A percentile compares a stretch with the other conserved stretches of the same genome.
Evolutionary conservation across 2,888 invertebrate genomes (phyloP).

Genomic region (Diogma glabrata): DNA sequence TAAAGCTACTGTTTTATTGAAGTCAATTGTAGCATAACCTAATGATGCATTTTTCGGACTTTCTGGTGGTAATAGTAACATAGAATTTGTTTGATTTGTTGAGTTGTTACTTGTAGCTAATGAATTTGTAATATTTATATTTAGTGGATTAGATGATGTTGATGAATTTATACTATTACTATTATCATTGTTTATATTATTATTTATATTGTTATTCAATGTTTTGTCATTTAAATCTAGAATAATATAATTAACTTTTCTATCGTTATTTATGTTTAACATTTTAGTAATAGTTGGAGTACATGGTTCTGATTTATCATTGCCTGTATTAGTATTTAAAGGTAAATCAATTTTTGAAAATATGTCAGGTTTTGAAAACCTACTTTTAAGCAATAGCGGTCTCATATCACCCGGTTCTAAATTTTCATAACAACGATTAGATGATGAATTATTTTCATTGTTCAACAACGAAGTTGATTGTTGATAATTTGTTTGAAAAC

Average conservation of each 20-base stretch:
- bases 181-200: constrained; percentile 4
- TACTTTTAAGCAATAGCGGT: constrained; percentile 12
- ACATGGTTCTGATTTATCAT: constrained; percentile 20
- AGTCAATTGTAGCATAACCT: constrained; percentile 87
- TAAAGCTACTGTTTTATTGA: constrained; percentile 83
- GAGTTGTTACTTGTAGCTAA: constrained; percentile 8
- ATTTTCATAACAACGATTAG: constrained; percentile 23
- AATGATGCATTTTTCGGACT: constrained; percentile 27
- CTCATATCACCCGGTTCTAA: constrained; percentile 20
- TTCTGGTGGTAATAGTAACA: constrained; percentile 15
- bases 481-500: constrained; percentile 13
- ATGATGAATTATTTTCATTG: constrained; percentile 12
- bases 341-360: constrained; percentile 20
- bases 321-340: background rate
- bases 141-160: constrained; percentile 7
- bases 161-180: constrained; percentile 1
- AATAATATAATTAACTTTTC: constrained; percentile 33
- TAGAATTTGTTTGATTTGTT: constrained; percentile 8
- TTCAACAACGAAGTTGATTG: background rate
- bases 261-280: constrained; percentile 9
- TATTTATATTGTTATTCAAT: constrained; percentile 3
- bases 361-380: constrained; percentile 21
- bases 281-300: constrained; percentile 17
- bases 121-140: constrained; percentile 5
- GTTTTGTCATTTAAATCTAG: constrained; percentile 30